These are phyloP conservation scores for Yoshiicerus persimilis DNA, from an alignment of 1,140 invertebrate species.

Conservation along the genomic window DNA sequence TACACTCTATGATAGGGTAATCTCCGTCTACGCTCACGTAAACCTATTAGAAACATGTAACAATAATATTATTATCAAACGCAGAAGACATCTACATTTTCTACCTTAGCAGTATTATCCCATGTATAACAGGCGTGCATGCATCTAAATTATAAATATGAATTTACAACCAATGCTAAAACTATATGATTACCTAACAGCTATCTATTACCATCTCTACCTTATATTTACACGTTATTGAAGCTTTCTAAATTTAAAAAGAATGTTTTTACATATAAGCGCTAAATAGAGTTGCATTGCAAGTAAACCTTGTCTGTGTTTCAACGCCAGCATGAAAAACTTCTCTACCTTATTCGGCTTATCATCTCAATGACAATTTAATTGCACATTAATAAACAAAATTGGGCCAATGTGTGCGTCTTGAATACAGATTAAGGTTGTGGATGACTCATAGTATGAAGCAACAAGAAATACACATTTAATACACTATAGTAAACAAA, in stretches of 20 bases:
- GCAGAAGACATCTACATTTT: not conserved
- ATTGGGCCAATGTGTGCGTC: not conserved
- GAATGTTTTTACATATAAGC: not conserved
- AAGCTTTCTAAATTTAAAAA: not conserved
- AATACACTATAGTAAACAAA: no score
- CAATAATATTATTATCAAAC: not conserved
- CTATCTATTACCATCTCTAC: not conserved
- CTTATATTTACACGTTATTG: not conserved
- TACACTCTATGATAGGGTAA: not conserved
- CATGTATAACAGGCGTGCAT: not conserved
- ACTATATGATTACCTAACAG: no score
- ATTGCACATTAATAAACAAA: not conserved
- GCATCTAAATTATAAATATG: not conserved
- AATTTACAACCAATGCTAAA: no score
- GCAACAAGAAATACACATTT: no score
- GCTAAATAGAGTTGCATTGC: not conserved
- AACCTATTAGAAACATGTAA: not conserved
- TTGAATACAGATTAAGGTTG: not conserved
- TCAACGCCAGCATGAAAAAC: not conserved
- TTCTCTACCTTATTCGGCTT: no score
- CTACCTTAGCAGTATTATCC: not conserved
- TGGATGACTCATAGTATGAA: no score
- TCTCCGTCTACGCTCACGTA: not conserved
- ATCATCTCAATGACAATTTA: not conserved
- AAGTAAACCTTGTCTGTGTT: not conserved